phyloP scores from a whole-genome alignment of 2,888 invertebrate genomes.

The Hemithea aestivaria region DNA sequence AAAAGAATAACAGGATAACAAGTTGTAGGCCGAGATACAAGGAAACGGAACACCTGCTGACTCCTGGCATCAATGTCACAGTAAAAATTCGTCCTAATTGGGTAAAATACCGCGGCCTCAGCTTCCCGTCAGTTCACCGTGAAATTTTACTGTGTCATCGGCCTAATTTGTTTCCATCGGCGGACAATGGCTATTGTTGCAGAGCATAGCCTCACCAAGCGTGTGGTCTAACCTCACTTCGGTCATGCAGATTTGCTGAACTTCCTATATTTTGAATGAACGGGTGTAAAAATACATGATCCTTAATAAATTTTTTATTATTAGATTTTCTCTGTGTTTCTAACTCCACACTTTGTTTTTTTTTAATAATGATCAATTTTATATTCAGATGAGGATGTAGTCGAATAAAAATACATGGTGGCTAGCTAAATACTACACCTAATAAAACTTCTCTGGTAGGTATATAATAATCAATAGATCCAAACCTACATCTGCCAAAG shows the following conservation, averaged over 20 bases:
- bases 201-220: constrained; percentile 27
- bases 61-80: constrained; percentile 4
- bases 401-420: no score
- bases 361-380: no score
- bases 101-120: constrained; percentile 33
- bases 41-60: constrained; percentile 8
- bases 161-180: constrained; percentile 63
- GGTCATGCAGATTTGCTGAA: constrained; percentile 2
- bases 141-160: constrained; percentile 53
- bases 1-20: constrained; percentile 1
- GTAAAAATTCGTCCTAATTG: constrained; percentile 36
- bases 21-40: neutral
- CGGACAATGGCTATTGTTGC: constrained; percentile 60
- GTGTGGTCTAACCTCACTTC: constrained; percentile 16
- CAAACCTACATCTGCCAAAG: no score
- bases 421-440: no score
- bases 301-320: no score
- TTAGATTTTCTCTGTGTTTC: no score
- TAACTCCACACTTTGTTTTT: no score
- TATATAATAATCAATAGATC: no score
- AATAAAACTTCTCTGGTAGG: no score
- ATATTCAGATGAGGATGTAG: no score
- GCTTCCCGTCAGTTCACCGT: constrained; percentile 32
- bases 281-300: no score
- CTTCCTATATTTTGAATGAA: no score